Evolutionary conservation across 2,797 vertebrate species (phyloP).

Genomic region (Catostomus latipinnis): DNA sequence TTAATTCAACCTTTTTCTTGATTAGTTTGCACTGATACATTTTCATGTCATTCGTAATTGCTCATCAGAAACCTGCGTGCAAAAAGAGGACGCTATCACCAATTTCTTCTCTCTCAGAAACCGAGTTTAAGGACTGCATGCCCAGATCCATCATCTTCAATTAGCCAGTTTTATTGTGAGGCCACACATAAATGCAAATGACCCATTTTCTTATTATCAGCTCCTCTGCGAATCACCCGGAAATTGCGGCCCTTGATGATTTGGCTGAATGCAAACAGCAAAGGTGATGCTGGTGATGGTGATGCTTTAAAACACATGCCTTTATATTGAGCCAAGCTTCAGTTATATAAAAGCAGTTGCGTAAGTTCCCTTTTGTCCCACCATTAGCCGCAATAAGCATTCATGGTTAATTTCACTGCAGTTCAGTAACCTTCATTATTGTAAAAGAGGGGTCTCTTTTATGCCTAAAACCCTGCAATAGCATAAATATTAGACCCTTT

Average conservation of each 20-base stretch:
- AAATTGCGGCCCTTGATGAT: slow-evolving; percentile 24
- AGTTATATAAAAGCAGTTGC: slow-evolving; percentile 32
- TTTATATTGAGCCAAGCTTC: slow-evolving; percentile 20
- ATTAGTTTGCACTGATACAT: not conserved
- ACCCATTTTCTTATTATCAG: slow-evolving; percentile 30
- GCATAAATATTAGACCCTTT: slow-evolving; percentile 9
- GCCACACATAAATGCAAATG: slow-evolving; percentile 19
- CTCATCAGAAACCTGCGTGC: slow-evolving; percentile 11
- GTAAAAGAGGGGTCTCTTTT: slow-evolving; percentile 43
- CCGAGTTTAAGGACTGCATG: slow-evolving; percentile 12
- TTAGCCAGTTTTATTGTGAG: slow-evolving; percentile 26
- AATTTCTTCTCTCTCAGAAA: slow-evolving; percentile 18
- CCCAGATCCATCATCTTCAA: slow-evolving; percentile 7
- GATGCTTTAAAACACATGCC: slow-evolving; percentile 2
- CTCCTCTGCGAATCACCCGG: not conserved
- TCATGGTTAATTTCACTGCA: slow-evolving; percentile 60
- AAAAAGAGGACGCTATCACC: slow-evolving; percentile 16
- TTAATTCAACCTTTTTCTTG: not conserved
- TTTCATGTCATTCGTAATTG: slow-evolving; percentile 10
- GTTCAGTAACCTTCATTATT: slow-evolving; percentile 65
- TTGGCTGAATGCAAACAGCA: slow-evolving; percentile 37
- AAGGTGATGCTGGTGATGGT: slow-evolving; percentile 14
- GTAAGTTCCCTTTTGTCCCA: slow-evolving; percentile 32
- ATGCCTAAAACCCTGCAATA: slow-evolving; percentile 16
- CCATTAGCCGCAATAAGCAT: slow-evolving; percentile 38